Conservation (phyloP, 2,888 invertebrate genomes). For the Diplazon laetatorius region DNA sequence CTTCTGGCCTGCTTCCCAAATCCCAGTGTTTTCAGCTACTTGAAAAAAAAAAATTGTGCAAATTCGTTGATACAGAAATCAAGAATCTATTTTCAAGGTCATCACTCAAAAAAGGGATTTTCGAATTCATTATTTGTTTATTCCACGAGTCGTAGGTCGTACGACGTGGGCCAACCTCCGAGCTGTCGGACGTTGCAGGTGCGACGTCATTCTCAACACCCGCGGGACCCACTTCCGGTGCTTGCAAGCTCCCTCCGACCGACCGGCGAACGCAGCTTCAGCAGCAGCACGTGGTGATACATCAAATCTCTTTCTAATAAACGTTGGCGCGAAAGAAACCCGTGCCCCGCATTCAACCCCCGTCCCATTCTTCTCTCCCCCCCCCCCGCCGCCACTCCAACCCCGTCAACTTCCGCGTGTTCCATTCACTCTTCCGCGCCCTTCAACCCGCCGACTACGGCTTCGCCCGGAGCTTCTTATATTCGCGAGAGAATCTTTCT, state of each 20-base stretch:
- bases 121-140: conserved; percentile 41
- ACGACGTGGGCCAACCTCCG: background rate
- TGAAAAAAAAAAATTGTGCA: too few species aligned
- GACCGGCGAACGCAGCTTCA: conserved; percentile 18
- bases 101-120: too few species aligned
- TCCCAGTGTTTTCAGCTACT: too few species aligned
- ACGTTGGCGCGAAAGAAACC: conserved; percentile 63
- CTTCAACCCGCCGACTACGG: conserved; percentile 40
- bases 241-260: conserved; percentile 13
- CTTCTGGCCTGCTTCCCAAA: too few species aligned
- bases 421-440: conserved; percentile 33
- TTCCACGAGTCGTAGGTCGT: conserved; percentile 17
- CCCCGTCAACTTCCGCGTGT: too few species aligned
- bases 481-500: conserved; percentile 52
- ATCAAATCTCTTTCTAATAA: conserved; percentile 80
- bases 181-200: conserved; percentile 60
- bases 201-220: conserved; percentile 65
- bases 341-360: conserved; percentile 38
- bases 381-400: too few species aligned
- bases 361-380: conserved; percentile 42
- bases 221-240: conserved; percentile 23
- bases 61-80: too few species aligned
- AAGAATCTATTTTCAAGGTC: too few species aligned
- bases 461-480: conserved; percentile 46
- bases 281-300: conserved; percentile 70